These are phyloP conservation scores for Acrocyrtus sp. DNA, from an alignment of 2,888 invertebrate genomes.

Conservation along the genomic window DNA sequence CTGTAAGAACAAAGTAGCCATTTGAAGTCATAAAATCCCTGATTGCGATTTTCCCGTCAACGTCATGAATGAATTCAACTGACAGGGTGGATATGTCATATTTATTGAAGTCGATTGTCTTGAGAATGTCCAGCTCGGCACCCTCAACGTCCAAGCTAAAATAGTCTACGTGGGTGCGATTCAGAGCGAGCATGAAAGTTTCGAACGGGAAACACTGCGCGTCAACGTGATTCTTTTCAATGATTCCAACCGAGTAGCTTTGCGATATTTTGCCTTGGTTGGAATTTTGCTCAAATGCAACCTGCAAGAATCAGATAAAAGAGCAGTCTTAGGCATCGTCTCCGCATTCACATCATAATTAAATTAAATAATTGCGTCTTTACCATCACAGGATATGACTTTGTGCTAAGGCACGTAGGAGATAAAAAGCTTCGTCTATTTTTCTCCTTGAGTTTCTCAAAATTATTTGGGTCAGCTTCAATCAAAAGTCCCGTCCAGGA, in stretches of 20 bases:
- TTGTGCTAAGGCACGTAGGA: constrained; percentile 68
- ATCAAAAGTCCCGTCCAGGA: constrained; percentile 69
- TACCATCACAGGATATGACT: constrained; percentile 67
- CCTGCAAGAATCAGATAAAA: constrained; percentile 65
- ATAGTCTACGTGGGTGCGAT: constrained; percentile 69
- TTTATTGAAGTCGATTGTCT: constrained; percentile 69
- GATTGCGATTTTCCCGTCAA: constrained; percentile 66
- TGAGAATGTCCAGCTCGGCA: constrained; percentile 69
- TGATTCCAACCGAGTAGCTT: constrained; percentile 59
- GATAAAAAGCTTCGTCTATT: constrained; percentile 68
- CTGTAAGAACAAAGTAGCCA: constrained; percentile 67
- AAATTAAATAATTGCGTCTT: constrained; percentile 49
- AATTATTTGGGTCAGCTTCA: constrained; percentile 70
- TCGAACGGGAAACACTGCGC: constrained; percentile 71
- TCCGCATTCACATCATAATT: neutral
- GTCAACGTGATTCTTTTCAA: constrained; percentile 64
- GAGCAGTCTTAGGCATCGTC: no score
- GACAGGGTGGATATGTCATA: constrained; percentile 67
- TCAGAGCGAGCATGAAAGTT: constrained; percentile 69
- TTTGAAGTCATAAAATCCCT: constrained; percentile 65
- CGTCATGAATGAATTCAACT: constrained; percentile 67
- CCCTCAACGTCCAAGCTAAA: constrained; percentile 72
- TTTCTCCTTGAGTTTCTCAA: constrained; percentile 67
- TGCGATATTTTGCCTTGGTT: constrained; percentile 67
- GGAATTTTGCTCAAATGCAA: constrained; percentile 67